Base-by-base conservation (phyloP, 1,140 invertebrate genomes). In the Drosophila albomicans region DNA sequence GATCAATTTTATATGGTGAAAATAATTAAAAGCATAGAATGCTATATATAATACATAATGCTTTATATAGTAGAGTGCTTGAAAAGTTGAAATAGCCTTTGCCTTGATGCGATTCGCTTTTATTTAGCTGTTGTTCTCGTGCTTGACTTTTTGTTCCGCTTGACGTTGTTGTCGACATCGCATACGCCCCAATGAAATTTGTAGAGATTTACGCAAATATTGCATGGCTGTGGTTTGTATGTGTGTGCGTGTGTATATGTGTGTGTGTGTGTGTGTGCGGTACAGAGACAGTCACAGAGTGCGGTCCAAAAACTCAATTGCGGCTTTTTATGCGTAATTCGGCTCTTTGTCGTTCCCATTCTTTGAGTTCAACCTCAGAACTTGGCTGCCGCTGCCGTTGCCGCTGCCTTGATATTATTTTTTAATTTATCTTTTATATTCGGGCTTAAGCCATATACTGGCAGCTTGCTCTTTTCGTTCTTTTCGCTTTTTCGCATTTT, bases 301-400 rank as follows among this genome's bases (percentile, higher is more conserved):
- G 61, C 59, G 52, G 70, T 87, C 71, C 57, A 82, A 88, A 84
- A 88, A 88, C 81, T 88, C 85, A 89, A 88, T 89, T 88, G 85
- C 85, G 85, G 85, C 85, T 88, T 88, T 89, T 89, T 84, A 88
- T 88, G 81, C 87, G 85, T 84, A 87, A 87, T 87, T 88, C 79
- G 69, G 57, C 66, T 81, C 69, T 79, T 87, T 80, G 69, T 82
- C 45, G 64, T 74, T 35, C 28, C 61, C 35, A 25, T 30, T 30
- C 62, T 46, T 43, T 7, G 3, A 28, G 8, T 30, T 28, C 6
- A 56, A 20, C 30, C 30, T 56, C 52, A 56, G 32, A 13, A 1
- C 5, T 5, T 5, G 41, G 3, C 20, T 81, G 38, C 54, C 41
- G 46, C 63, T 77, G 67, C 51, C 68, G 51, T 63, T 66, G 43